Conservation (phyloP, 2,113 vertebrate species). For the Melospiza melodia region DNA sequence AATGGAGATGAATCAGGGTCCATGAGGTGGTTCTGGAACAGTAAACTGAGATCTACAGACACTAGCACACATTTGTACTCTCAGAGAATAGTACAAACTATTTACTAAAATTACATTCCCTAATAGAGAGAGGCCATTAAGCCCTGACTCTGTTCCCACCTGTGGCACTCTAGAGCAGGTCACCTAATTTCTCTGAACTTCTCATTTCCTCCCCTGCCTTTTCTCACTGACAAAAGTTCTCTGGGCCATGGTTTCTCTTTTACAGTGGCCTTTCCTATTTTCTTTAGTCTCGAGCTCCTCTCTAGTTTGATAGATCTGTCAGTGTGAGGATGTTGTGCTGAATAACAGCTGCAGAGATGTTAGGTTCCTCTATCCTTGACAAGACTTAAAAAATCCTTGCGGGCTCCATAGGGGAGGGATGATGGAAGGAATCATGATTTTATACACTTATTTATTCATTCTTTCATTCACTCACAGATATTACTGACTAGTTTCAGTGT, state of each 20-base stretch:
- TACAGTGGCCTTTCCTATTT: neutral
- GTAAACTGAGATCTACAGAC: neutral
- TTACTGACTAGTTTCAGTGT: slow-evolving; percentile 64
- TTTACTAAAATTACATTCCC: neutral
- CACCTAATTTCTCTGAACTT: neutral
- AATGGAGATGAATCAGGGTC: neutral
- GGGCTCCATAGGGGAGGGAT: neutral
- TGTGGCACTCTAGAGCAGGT: neutral
- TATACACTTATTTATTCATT: slow-evolving; percentile 63
- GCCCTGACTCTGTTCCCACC: neutral
- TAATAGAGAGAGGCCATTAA: neutral
- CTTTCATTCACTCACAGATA: slow-evolving; percentile 63
- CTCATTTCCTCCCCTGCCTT: neutral
- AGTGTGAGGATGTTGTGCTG: neutral
- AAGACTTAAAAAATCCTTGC: neutral
- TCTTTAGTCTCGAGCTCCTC: neutral
- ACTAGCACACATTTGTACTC: no score
- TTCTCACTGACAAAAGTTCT: neutral
- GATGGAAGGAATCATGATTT: slow-evolving; percentile 30
- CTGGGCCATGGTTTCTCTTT: neutral
- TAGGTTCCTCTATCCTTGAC: neutral
- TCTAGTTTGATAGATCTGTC: neutral
- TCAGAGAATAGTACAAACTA: neutral
- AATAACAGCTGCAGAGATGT: neutral
- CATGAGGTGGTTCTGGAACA: neutral